Evolutionary conservation across 2,113 vertebrate species (phyloP).

Genomic region (Pseudonaja textilis): DNA sequence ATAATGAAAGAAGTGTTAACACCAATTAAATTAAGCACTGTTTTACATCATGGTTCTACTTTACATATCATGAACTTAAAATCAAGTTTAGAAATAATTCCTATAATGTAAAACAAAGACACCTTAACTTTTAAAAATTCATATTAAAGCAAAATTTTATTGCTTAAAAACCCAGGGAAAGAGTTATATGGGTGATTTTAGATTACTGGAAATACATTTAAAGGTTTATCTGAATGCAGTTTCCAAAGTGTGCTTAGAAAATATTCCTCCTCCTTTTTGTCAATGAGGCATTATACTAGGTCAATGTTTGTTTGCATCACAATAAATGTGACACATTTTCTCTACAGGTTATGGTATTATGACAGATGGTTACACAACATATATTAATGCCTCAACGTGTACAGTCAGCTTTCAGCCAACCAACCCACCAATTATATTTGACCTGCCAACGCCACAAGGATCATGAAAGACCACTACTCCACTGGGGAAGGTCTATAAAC

Average conservation of each 20-base stretch:
- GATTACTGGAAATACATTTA: neutral
- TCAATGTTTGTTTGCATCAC: slow-evolving; percentile 32
- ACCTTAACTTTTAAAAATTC: neutral
- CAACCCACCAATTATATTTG: slow-evolving; percentile 97
- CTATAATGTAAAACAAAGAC: neutral
- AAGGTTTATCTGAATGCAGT: neutral
- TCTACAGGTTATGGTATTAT: slow-evolving; percentile 93
- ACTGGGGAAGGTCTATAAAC: slow-evolving; percentile 66
- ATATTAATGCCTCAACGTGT: slow-evolving; percentile 95
- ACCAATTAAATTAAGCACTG: neutral
- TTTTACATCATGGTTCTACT: neutral
- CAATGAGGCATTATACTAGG: slow-evolving; percentile 16
- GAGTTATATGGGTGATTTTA: slow-evolving; percentile 29
- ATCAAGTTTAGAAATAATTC: neutral
- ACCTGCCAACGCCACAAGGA: slow-evolving; percentile 93
- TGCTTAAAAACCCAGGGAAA: neutral
- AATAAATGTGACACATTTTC: slow-evolving; percentile 53
- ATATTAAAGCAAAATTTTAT: neutral
- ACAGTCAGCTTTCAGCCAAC: slow-evolving; percentile 98
- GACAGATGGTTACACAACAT: slow-evolving; percentile 95
- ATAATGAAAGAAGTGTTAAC: neutral
- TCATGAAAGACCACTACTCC: slow-evolving; percentile 80
- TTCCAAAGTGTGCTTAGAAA: slow-evolving; percentile 11
- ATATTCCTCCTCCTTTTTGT: slow-evolving; percentile 3
- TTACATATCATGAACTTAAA: neutral